Base-by-base conservation (phyloP, 2,113 vertebrate genomes). In the Phrynocephalus versicolor region DNA sequence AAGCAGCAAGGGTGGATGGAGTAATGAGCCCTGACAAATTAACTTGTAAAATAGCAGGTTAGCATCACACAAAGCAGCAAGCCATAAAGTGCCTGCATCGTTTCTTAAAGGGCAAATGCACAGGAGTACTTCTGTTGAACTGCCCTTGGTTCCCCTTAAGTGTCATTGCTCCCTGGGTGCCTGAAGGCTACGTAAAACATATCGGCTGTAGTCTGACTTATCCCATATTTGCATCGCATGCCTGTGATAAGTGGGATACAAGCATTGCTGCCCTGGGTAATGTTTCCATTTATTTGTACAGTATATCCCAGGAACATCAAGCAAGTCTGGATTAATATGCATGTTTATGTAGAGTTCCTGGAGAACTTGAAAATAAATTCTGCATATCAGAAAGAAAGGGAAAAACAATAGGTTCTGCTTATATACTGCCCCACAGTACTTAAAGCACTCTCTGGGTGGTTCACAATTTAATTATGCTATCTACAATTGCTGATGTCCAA, bases 21-120 rank as follows among this genome's bases (percentile, higher is more conserved):
- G 41, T 72, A 84, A 76, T 55, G 41, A 76, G 73, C 14, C n/a
- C 51, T 76, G 35, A 67, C 62, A 75, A 65, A 84, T 65, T 55
- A 76, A 75, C 58, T 35, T 51, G 62, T 76, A 76, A 84, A 84
- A 84, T 45, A 65, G 82, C 60, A 67, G 39, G 73, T 51, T 65
- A 84, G 82, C 58, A 84, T 55, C 60, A 37, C n/a, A 64, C 72
- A 35, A 72, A 15, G 72, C 62, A 55, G 58, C 33, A 35, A 51
- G 37, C 76, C 27, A 79, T 85, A 39, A 72, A 72, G 69, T 33
- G 30, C 55, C 35, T 30, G 7, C 57, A 62, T 25, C 19, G 25
- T 41, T 45, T 39, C 55, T 62, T 57, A 60, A 30, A 19, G 18
- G 67, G 75, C 39, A 30, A 71, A 71, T 18, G 75, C 19, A n/a